These are phyloP conservation scores for Steinernema carpocapsae DNA, from an alignment of 2,888 invertebrate species.

Conservation along the genomic window DNA sequence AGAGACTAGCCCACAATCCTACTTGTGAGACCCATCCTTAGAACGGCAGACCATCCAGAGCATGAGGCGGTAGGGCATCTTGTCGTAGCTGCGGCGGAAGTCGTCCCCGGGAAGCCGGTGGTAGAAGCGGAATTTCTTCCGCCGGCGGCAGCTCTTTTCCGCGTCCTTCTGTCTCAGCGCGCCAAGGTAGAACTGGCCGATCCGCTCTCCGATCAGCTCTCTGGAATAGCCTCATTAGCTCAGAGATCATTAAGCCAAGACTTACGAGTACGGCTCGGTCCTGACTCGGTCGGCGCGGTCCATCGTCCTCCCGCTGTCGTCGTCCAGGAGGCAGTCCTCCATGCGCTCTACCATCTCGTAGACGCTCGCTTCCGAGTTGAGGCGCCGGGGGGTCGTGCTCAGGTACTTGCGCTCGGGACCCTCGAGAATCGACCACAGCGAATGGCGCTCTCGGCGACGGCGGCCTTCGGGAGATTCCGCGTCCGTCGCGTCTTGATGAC, in stretches of 20 bases:
- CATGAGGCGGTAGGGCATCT: background rate
- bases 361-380: background rate
- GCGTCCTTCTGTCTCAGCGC: background rate
- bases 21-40: background rate
- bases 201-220: background rate
- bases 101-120: slow-evolving; percentile 2
- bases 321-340: background rate
- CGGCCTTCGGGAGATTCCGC: background rate
- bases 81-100: background rate
- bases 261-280: slow-evolving; percentile 3
- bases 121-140: slow-evolving; percentile 8
- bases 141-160: slow-evolving; percentile 5
- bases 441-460: background rate
- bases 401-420: slow-evolving; percentile 13
- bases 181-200: slow-evolving; percentile 20
- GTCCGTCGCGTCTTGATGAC: too few species aligned
- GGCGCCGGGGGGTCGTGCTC: background rate
- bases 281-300: too few species aligned
- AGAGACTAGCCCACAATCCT: background rate
- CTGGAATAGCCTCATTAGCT: background rate
- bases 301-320: background rate
- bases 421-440: background rate
- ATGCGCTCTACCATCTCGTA: background rate
- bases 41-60: slow-evolving; percentile 19
- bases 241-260: background rate